Percentiles rank a stretch among this genome's conserved stretches.
phyloP scores from a whole-genome alignment of 2,797 vertebrate species.

The Denticeps clupeoides region DNA sequence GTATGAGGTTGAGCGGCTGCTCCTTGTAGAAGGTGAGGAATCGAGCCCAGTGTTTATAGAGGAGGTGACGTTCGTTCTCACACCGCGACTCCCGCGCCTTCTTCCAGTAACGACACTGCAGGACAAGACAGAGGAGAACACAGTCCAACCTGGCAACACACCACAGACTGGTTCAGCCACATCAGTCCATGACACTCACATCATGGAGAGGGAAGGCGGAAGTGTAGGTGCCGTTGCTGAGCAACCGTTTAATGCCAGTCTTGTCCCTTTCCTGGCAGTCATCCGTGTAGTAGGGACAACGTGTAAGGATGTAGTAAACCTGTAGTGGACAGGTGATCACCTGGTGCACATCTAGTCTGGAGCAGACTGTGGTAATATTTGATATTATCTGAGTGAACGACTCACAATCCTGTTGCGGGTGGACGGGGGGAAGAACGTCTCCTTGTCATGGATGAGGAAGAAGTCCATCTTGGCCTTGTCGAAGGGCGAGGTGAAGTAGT shows the following conservation, averaged over 20 bases:
- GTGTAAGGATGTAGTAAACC: constrained; percentile 93
- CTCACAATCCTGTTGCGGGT: constrained; percentile 93
- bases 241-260: constrained; percentile 85
- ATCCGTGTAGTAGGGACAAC: constrained; percentile 73
- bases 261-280: constrained; percentile 76
- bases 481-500: constrained; percentile 85
- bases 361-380: too few species aligned
- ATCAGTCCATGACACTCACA: constrained; percentile 50
- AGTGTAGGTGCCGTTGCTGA: constrained; percentile 79
- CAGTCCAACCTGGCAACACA: background rate
- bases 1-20: constrained; percentile 87
- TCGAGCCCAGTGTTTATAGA: constrained; percentile 79
- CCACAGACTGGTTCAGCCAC: background rate
- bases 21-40: constrained; percentile 89
- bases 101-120: constrained; percentile 87
- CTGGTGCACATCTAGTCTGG: too few species aligned
- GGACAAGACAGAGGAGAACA: background rate
- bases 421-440: constrained; percentile 79
- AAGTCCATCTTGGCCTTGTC: constrained; percentile 82
- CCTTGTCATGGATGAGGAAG: constrained; percentile 74
- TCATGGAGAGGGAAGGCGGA: constrained; percentile 90
- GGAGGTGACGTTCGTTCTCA: constrained; percentile 71
- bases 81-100: constrained; percentile 54
- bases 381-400: constrained; percentile 14
- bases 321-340: too few species aligned